Percentiles rank a stretch among this genome's conserved stretches.
Evolutionary conservation across 2,888 invertebrate genomes (phyloP).

Genomic region (Dryobotodes eremita): DNA sequence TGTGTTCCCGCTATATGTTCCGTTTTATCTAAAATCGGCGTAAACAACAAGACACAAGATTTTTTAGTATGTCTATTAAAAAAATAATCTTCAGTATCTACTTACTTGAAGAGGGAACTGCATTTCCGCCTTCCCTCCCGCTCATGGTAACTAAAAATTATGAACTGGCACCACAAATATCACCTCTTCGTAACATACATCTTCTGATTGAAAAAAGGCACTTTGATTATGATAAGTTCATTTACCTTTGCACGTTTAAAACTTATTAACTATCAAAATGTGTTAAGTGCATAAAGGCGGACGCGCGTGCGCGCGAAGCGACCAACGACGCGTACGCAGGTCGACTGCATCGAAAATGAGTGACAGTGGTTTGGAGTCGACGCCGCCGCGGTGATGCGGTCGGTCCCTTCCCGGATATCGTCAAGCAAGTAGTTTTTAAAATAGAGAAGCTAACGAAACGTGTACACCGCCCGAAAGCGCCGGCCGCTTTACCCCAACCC

Average conservation of each 20-base stretch:
- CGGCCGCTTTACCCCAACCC: conserved; percentile 88
- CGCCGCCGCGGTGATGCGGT: conserved; percentile 84
- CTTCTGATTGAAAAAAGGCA: conserved; percentile 82
- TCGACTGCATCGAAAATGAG: conserved; percentile 89
- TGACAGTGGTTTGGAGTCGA: conserved; percentile 80
- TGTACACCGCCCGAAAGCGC: conserved; percentile 89
- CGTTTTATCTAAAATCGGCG: conserved; percentile 59
- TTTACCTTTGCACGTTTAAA: conserved; percentile 79
- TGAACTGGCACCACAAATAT: conserved; percentile 86
- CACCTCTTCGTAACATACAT: conserved; percentile 87
- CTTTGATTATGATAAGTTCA: conserved; percentile 78
- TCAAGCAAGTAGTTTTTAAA: conserved; percentile 89
- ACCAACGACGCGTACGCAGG: conserved; percentile 88
- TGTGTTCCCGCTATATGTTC: conserved; percentile 61
- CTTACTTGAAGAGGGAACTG: conserved; percentile 90
- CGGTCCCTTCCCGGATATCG: conserved; percentile 90
- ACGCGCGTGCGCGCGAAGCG: conserved; percentile 88
- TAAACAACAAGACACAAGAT: conserved; percentile 49
- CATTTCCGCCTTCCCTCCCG: conserved; percentile 90
- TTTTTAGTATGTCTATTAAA: conserved; percentile 41
- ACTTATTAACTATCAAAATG: conserved; percentile 82
- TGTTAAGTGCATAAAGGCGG: conserved; percentile 82
- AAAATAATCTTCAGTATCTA: conserved; percentile 76
- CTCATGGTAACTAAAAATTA: conserved; percentile 87
- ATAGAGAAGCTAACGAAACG: conserved; percentile 90